Percentiles rank a stretch among this genome's conserved stretches.
Evolutionary conservation across 2,113 vertebrate species (phyloP).

Genomic region (Gymnogyps californianus): DNA sequence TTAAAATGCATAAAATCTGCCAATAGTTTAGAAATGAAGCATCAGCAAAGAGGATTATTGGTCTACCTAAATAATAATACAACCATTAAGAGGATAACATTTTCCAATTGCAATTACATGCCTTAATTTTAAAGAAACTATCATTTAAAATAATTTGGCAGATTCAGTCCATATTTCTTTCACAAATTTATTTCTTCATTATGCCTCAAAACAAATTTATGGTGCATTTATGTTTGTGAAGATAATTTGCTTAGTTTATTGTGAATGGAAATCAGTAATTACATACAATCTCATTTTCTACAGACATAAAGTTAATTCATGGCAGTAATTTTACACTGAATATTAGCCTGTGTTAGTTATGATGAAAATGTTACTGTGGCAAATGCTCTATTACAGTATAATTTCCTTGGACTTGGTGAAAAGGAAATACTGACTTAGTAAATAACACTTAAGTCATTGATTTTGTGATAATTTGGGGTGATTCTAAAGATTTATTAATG

Average conservation of each 20-base stretch:
- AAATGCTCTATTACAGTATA: slow-evolving; percentile 55
- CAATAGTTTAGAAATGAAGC: slow-evolving; percentile 71
- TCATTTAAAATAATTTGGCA: slow-evolving; percentile 83
- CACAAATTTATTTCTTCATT: slow-evolving; percentile 86
- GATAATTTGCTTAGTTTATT: slow-evolving; percentile 86
- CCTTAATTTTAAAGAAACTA: slow-evolving; percentile 82
- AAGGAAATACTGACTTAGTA: slow-evolving; percentile 63
- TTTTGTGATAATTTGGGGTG: slow-evolving; percentile 29
- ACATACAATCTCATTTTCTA: slow-evolving; percentile 79
- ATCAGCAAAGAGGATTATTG: slow-evolving; percentile 75
- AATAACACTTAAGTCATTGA: slow-evolving; percentile 43
- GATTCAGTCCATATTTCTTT: slow-evolving; percentile 81
- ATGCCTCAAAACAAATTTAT: slow-evolving; percentile 84
- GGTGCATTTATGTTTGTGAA: slow-evolving; percentile 77
- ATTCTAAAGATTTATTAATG: slow-evolving; percentile 1
- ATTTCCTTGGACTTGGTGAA: slow-evolving; percentile 62
- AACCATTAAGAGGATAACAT: slow-evolving; percentile 76
- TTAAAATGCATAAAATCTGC: slow-evolving; percentile 76
- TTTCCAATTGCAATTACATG: slow-evolving; percentile 82
- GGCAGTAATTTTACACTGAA: slow-evolving; percentile 78
- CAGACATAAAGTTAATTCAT: slow-evolving; percentile 84
- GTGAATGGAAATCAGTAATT: slow-evolving; percentile 84
- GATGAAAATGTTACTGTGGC: slow-evolving; percentile 73
- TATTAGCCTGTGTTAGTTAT: slow-evolving; percentile 77
- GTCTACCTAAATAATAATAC: slow-evolving; percentile 78